Base-by-base conservation (phyloP, 2,113 vertebrate species). In the Misgurnus anguillicaudatus region DNA sequence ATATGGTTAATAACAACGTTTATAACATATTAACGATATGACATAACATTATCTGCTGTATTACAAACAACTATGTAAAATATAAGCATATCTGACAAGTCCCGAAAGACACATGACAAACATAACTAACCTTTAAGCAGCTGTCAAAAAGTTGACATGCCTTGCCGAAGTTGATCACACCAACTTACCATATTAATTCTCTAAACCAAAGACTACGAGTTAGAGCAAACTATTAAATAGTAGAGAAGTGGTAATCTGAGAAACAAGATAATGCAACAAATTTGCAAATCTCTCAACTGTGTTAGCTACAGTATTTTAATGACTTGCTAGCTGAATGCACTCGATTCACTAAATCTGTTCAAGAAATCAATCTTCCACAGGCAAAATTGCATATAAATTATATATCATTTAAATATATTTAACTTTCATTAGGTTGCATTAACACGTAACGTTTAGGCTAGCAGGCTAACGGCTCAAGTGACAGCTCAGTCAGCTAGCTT, bases 181-280 rank as follows among this genome's bases (percentile, higher is more conserved):
- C 58, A 48, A 81, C 74, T 81, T 81, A 81, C 80, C 73, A 77
- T 81, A 60, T 55, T 58, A 77, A 81, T 63, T 71, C 80, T 81
- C 65, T 77, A 42, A 81, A 76, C 58, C 53, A 76, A 66, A 69
- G 78, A 67, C 79, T 75, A 81, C 55, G 51, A 63, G 53, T 76
- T 62, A 76, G 73, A 81, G 60, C 42, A 78, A 70, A 69, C 51
- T 48, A 48, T 68, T 36, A 68, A 48, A 17, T 8, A 61, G 42
- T n/a, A 58, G 36, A 77, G 58, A 68, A 38, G 38, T 58, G 21
- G 51, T 58, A 67, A 55, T 76, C 21, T 78, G 41, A 61, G 24
- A 69, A 78, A 21, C 41, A 61, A 62, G 41, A 38, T 9, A 61
- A 48, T 17, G 77, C 41, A 70, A 16, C 63, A 63, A 75, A 75